Evolutionary conservation across 2,888 invertebrate species (phyloP).

Genomic region (Leptinotarsa peninsularis): DNA sequence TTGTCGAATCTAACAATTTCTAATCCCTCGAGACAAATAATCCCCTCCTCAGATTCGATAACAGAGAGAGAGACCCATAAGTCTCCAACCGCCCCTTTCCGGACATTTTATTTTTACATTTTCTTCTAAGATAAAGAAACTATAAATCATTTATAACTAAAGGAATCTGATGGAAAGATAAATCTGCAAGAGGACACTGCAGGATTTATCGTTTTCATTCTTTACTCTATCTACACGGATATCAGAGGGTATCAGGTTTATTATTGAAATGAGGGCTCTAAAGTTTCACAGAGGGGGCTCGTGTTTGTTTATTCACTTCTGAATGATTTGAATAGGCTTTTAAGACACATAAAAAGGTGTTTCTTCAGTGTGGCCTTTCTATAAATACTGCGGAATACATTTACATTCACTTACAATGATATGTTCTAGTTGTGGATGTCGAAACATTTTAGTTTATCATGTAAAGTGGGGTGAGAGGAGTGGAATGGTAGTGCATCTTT

Average conservation of each 20-base stretch:
- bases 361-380: slow-evolving; percentile 39
- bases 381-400: slow-evolving; percentile 37
- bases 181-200: slow-evolving; percentile 46
- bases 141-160: slow-evolving; percentile 56
- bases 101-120: slow-evolving; percentile 52
- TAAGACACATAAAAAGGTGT: slow-evolving; percentile 42
- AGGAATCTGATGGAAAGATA: slow-evolving; percentile 57
- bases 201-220: slow-evolving; percentile 49
- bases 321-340: slow-evolving; percentile 36
- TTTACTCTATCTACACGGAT: slow-evolving; percentile 46
- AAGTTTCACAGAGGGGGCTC: slow-evolving; percentile 46
- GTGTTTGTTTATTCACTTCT: slow-evolving; percentile 38
- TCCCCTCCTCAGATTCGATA: slow-evolving; percentile 45
- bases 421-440: slow-evolving; percentile 8
- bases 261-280: slow-evolving; percentile 43
- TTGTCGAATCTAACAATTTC: slow-evolving; percentile 56
- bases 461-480: neutral
- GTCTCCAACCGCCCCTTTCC: slow-evolving; percentile 44
- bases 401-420: slow-evolving; percentile 27
- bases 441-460: neutral
- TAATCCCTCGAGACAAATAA: slow-evolving; percentile 51
- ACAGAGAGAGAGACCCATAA: slow-evolving; percentile 44
- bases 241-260: slow-evolving; percentile 41
- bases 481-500: neutral
- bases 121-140: slow-evolving; percentile 51